phyloP scores from a whole-genome alignment of 2,797 vertebrate genomes.

The Silurus lanzhouensis region DNA sequence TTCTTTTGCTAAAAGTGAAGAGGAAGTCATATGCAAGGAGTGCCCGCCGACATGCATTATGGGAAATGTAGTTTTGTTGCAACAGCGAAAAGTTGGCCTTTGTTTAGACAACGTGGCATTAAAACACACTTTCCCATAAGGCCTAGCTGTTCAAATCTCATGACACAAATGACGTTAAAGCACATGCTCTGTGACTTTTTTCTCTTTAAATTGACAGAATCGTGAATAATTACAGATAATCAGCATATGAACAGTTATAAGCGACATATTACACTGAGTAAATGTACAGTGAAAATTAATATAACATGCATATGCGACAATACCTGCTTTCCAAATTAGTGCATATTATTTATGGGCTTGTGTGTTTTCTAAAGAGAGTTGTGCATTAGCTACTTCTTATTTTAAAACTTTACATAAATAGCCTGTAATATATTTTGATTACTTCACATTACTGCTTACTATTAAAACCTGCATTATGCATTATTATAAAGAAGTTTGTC shows the following conservation, averaged over 20 bases:
- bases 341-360: background rate
- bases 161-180: conserved; percentile 62
- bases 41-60: conserved; percentile 44
- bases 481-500: background rate
- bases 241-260: background rate
- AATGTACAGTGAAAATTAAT: background rate
- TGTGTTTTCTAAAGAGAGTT: background rate
- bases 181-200: conserved; percentile 35
- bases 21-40: conserved; percentile 62
- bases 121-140: conserved; percentile 66
- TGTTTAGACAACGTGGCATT: background rate
- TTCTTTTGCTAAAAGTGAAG: conserved; percentile 45
- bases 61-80: conserved; percentile 66
- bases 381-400: background rate
- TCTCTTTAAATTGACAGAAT: background rate
- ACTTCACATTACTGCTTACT: background rate
- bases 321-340: background rate
- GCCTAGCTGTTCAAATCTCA: conserved; percentile 53
- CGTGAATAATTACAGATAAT: background rate
- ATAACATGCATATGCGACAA: background rate
- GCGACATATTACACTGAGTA: too few relatives aligned
- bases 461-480: too few relatives aligned
- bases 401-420: background rate
- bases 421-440: background rate
- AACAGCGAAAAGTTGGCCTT: background rate